Evolutionary conservation across 1,140 invertebrate genomes (phyloP), one percentile per base, ranked within the genome.

Genomic region (Batillaria attramentaria): DNA sequence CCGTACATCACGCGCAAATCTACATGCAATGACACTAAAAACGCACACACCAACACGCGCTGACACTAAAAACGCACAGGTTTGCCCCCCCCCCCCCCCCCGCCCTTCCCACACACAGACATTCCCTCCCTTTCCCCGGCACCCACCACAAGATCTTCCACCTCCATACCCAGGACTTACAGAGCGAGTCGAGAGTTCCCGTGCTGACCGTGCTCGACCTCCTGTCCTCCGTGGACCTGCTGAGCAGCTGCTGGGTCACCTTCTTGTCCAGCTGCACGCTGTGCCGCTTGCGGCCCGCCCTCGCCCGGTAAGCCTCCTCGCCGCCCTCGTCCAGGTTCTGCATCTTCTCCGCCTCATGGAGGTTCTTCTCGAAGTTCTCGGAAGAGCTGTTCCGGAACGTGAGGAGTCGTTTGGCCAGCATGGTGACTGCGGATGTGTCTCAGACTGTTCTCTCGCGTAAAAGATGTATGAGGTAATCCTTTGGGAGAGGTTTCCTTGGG

Each of bases 251-350:
- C 66, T 84, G 79, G 35, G 86, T 87, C 31, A 89, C 66, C n/a
- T 86, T 86, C 79, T 84, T 85, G 81, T 89, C 88, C 60, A 88
- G 82, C 83, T 89, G 88, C 46, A 89, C 85, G 74, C 87, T 88
- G 79, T 89, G 88, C 16, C 88, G 79, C 77, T 88, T 89, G 31
- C 86, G 66, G 2, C 85, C 87, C 31, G 88, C 84, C 37, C 85
- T 78, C 2, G 86, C 81, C 37, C 87, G 83, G 78, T 85, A 86
- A 16, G 84, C 84, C n/a, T 86, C 84, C 78, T 89, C 88, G 28
- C 85, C 88, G 16, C 79, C 82, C 57, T 84, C 82, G 43, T 84
- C 82, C 65, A 80, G 72, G 76, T 81, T 85, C 72, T 82, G 77
- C 81, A 88, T 84, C 83, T 87, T 88, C 82, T 89, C 88, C 6